Percentiles rank a stretch among this genome's conserved stretches.
These are phyloP conservation scores for Druon quercuslanigerum DNA, from an alignment of 1,140 invertebrate genomes.

Conservation along the genomic window DNA sequence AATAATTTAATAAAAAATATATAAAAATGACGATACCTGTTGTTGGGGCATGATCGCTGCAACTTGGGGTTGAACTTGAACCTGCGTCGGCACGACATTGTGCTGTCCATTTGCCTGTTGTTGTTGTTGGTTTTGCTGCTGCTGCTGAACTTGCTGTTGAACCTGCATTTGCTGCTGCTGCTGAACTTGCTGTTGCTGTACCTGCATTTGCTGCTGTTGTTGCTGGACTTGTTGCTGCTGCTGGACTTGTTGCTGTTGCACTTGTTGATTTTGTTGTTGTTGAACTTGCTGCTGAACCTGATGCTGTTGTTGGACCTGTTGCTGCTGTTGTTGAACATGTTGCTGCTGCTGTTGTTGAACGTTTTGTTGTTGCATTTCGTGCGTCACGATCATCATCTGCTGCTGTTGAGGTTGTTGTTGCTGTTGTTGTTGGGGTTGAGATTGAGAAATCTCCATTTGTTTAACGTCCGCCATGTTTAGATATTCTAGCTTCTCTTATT, in stretches of 20 bases:
- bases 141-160: conserved; percentile 66
- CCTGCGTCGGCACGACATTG: conserved; percentile 71
- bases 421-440: conserved; percentile 69
- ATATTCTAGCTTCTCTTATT: background rate
- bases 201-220: conserved; percentile 68
- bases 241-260: conserved; percentile 69
- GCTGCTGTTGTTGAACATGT: conserved; percentile 66
- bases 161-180: conserved; percentile 63
- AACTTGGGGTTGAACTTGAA: conserved; percentile 75
- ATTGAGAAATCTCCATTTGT: conserved; percentile 65
- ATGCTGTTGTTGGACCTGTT: conserved; percentile 72
- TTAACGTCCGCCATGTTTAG: conserved; percentile 69
- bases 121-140: conserved; percentile 31
- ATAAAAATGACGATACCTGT: conserved; percentile 67
- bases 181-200: conserved; percentile 71
- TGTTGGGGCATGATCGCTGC: conserved; percentile 78
- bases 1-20: conserved; percentile 42
- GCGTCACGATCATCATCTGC: conserved; percentile 69
- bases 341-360: conserved; percentile 75
- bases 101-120: conserved; percentile 62
- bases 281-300: conserved; percentile 71
- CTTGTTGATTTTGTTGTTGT: conserved; percentile 72
- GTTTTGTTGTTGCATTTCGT: conserved; percentile 74
- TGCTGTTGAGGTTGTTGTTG: conserved; percentile 71
- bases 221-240: conserved; percentile 69